Base-by-base conservation (phyloP, 2,797 vertebrate species). In the Discoglossus pictus region DNA sequence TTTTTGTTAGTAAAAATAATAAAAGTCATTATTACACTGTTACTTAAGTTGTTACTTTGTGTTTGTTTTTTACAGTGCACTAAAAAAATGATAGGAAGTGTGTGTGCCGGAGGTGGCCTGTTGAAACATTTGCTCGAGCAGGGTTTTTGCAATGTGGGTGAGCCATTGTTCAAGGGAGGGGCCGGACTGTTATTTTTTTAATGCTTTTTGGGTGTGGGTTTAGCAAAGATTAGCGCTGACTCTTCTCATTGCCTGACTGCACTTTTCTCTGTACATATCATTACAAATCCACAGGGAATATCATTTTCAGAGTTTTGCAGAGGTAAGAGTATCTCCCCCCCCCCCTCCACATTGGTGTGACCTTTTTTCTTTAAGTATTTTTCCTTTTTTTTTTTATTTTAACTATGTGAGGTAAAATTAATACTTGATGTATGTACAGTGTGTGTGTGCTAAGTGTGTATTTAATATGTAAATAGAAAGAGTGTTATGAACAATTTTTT, bases 111-210 rank as follows among this genome's bases (percentile, higher is more conserved):
- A 69, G 66, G 66, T 69, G 51, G 44, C 67, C 36, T 47, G 50
- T 31, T 70, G 60, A 63, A 56, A 58, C 56, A 63, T 70, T 50
- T 70, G 67, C 67, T 69, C 39, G 31, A 68, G 23, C 55, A 55
- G 67, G 50, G 24, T 38, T 61, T 69, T 54, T 69, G 40, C 54
- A 60, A 44, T 70, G 67, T 42, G 60, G 50, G 60, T 51, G 52
- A 70, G 24, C 51, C 50, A 35, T 46, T 55, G 58, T 47, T 52
- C 34, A 16, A n/a, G 59, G 36, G 47, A 61, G 65, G 56, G 67
- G 34, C 13, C 38, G 51, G 24, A 9, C 43, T 53, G 15, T 7
- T 43, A 15, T 55, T 34, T 21, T 58, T 59, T 52, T 59, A 31
- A 4, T 27, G 34, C 36, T 36, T 55, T 15, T 18, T 70, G 59